A percentile compares a stretch with the other conserved stretches of the same genome.
Evolutionary conservation across 2,888 invertebrate genomes (phyloP).

Genomic region (Miltochrista miniata): DNA sequence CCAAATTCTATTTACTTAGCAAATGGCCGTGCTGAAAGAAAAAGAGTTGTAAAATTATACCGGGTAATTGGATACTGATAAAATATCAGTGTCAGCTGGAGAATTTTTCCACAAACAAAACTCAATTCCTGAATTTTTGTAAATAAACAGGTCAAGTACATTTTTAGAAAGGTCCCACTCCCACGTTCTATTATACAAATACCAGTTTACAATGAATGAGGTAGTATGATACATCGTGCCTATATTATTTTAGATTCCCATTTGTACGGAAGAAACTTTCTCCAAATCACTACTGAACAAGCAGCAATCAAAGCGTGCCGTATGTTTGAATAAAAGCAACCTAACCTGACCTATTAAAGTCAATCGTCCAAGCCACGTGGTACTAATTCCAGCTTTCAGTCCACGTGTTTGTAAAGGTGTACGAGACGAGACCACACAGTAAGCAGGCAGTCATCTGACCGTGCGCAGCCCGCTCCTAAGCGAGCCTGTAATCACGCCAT

Average conservation of each 20-base stretch:
- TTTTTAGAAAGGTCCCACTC: background rate
- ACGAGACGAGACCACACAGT: conserved; percentile 76
- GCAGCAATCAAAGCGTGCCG: conserved; percentile 25
- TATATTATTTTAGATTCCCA: background rate
- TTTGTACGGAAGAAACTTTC: conserved; percentile 13
- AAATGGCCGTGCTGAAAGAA: too few relatives aligned
- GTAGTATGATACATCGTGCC: background rate
- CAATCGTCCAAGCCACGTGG: conserved; percentile 59
- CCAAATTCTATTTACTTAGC: too few relatives aligned
- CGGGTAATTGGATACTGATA: too few relatives aligned
- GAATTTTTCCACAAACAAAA: too few relatives aligned
- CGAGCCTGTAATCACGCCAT: conserved; percentile 79
- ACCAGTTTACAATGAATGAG: background rate
- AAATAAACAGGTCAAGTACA: background rate
- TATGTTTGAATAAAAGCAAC: conserved; percentile 22
- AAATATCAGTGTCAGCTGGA: too few relatives aligned
- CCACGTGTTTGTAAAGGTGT: conserved; percentile 69
- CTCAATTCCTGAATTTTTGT: too few relatives aligned
- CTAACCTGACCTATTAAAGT: conserved; percentile 40
- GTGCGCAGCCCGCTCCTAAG: conserved; percentile 62
- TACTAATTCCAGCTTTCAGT: conserved; percentile 52
- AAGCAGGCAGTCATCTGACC: conserved; percentile 73
- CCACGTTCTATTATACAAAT: background rate
- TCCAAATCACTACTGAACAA: conserved; percentile 13
- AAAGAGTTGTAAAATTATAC: too few relatives aligned